A percentile compares a stretch with the other conserved stretches of the same genome.
phyloP scores from a whole-genome alignment of 1,140 invertebrate species.

The Ylistrum balloti region DNA sequence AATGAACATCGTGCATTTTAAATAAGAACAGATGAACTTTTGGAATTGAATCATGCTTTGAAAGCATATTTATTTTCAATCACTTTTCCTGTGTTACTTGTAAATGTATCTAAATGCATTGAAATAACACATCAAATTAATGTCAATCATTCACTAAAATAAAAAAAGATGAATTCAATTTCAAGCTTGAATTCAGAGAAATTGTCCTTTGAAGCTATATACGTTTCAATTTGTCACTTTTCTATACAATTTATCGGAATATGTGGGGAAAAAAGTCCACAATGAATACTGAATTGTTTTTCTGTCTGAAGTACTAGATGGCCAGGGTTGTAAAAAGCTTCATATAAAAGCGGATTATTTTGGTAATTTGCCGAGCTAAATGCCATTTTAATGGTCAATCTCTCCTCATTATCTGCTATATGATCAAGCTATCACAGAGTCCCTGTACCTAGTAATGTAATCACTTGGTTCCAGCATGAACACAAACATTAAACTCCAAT shows the following conservation, averaged over 20 bases:
- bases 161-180: neutral
- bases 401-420: neutral
- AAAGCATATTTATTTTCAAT: neutral
- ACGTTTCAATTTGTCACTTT: neutral
- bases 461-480: neutral
- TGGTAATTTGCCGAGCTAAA: neutral
- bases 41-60: neutral
- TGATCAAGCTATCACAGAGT: neutral
- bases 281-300: neutral
- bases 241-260: neutral
- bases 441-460: neutral
- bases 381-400: neutral
- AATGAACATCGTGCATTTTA: neutral
- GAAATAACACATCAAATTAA: neutral
- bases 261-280: neutral
- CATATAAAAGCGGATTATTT: neutral
- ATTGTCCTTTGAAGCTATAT: neutral
- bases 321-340: neutral
- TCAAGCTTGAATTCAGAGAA: neutral
- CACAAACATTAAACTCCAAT: neutral
- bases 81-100: no score
- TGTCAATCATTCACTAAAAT: neutral
- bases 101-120: neutral
- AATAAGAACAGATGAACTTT: neutral
- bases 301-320: neutral